Percentiles rank a stretch among this genome's conserved stretches.
phyloP scores from a whole-genome alignment of 2,113 vertebrate species.

The Brienomyrus longianalis region DNA sequence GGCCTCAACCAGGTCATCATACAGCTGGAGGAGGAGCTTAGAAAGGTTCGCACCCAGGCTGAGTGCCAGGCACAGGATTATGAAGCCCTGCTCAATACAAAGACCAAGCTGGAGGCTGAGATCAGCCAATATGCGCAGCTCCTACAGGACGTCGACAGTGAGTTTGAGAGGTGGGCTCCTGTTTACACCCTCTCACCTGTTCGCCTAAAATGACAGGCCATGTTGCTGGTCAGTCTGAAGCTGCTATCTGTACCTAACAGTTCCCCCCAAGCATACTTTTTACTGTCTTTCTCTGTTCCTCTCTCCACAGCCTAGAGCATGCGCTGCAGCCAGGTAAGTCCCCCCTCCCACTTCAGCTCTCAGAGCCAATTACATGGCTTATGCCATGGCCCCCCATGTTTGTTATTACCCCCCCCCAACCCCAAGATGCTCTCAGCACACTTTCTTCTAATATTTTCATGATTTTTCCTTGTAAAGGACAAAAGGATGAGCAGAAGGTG shows the following conservation, averaged over 20 bases:
- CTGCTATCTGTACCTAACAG: not conserved
- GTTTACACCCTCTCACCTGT: not conserved
- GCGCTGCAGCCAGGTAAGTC: slow-evolving; percentile 48
- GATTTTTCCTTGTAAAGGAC: not conserved
- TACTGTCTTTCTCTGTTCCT: slow-evolving; percentile 33
- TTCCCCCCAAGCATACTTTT: not conserved
- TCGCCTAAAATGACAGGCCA: not conserved
- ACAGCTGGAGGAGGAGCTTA: slow-evolving; percentile 50
- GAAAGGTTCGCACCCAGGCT: slow-evolving; percentile 45
- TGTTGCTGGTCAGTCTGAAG: not conserved
- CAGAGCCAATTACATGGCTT: not conserved
- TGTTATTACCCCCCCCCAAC: not conserved
- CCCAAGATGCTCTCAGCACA: not conserved
- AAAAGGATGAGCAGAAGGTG: not conserved
- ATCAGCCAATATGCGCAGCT: slow-evolving; percentile 54
- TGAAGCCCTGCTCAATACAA: slow-evolving; percentile 57
- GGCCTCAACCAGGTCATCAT: slow-evolving; percentile 38
- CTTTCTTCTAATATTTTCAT: not conserved
- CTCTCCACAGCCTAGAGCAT: slow-evolving; percentile 50
- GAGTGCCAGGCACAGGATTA: slow-evolving; percentile 52
- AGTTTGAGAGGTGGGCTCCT: slow-evolving; percentile 18
- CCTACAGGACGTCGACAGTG: slow-evolving; percentile 33
- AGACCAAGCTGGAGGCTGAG: slow-evolving; percentile 67
- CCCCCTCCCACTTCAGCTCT: not conserved
- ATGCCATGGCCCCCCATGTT: accelerated